Evolutionary conservation across 2,113 vertebrate species (phyloP).

Genomic region (Progne subis): DNA sequence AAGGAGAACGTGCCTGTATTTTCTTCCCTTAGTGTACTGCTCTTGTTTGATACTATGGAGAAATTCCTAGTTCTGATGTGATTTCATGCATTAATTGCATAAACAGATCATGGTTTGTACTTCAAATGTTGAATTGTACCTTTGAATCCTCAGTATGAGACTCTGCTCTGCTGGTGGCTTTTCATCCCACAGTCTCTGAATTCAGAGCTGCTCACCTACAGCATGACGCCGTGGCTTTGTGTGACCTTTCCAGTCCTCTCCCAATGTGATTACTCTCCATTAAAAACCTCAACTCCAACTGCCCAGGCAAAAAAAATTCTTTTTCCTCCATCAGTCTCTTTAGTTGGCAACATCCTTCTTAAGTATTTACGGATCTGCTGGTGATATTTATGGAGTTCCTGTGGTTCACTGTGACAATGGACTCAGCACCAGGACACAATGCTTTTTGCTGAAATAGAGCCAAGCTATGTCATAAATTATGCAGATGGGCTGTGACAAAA

Average conservation of each 20-base stretch:
- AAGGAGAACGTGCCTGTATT: neutral
- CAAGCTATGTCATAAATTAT: neutral
- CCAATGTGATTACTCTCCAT: rapidly evolving
- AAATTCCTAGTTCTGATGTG: neutral
- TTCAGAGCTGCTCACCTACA: neutral
- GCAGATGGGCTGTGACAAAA: neutral
- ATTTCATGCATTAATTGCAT: neutral
- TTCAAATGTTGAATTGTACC: neutral
- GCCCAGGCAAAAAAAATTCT: neutral
- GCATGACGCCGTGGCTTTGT: neutral
- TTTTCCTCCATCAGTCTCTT: neutral
- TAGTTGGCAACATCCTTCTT: neutral
- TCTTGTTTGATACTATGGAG: neutral
- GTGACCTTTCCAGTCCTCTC: neutral
- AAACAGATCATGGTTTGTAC: neutral
- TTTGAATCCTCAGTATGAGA: neutral
- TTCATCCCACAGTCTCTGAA: neutral
- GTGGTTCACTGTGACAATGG: neutral
- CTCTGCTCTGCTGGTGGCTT: neutral
- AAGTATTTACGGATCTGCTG: neutral
- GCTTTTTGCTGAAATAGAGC: neutral
- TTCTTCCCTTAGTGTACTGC: neutral
- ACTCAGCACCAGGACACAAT: rapidly evolving
- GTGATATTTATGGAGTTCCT: neutral
- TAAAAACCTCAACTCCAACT: constrained; percentile 14